These are phyloP conservation scores for Bactericera cockerelli DNA, from an alignment of 1,140 invertebrate species.

Conservation along the genomic window DNA sequence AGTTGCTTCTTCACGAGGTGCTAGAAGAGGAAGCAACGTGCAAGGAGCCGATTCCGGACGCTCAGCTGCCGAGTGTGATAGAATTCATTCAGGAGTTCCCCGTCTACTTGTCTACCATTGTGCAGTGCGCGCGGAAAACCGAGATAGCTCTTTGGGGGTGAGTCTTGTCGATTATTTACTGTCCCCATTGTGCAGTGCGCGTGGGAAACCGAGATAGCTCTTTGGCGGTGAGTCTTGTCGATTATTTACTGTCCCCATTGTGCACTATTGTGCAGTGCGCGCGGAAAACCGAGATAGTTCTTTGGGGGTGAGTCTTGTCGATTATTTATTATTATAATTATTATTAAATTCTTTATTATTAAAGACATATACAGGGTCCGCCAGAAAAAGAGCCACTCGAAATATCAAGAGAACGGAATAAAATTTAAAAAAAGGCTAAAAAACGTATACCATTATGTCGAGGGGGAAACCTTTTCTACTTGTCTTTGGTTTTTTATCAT, in stretches of 20 bases:
- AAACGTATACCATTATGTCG: no score
- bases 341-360: no score
- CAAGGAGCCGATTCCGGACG: slow-evolving; percentile 97
- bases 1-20: slow-evolving; percentile 89
- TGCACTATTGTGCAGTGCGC: slow-evolving; percentile 95
- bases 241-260: slow-evolving; percentile 96
- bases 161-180: no score
- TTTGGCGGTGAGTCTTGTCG: slow-evolving; percentile 73
- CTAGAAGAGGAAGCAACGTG: slow-evolving; percentile 98
- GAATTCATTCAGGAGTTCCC: slow-evolving; percentile 99
- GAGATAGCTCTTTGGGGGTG: slow-evolving; percentile 90
- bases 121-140: slow-evolving; percentile 96
- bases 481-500: no score
- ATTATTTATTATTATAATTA: no score
- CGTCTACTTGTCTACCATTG: slow-evolving; percentile 86
- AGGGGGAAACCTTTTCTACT: no score
- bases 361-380: no score
- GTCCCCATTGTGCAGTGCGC: slow-evolving; percentile 63
- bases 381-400: no score
- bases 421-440: no score
- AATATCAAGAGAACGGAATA: no score
- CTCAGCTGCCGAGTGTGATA: slow-evolving; percentile 86
- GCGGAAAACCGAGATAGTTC: slow-evolving; percentile 94
- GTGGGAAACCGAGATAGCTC: slow-evolving; percentile 93
- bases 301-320: slow-evolving; percentile 67